phyloP scores from a whole-genome alignment of 2,113 vertebrate species.

The Oncorhynchus nerka region DNA sequence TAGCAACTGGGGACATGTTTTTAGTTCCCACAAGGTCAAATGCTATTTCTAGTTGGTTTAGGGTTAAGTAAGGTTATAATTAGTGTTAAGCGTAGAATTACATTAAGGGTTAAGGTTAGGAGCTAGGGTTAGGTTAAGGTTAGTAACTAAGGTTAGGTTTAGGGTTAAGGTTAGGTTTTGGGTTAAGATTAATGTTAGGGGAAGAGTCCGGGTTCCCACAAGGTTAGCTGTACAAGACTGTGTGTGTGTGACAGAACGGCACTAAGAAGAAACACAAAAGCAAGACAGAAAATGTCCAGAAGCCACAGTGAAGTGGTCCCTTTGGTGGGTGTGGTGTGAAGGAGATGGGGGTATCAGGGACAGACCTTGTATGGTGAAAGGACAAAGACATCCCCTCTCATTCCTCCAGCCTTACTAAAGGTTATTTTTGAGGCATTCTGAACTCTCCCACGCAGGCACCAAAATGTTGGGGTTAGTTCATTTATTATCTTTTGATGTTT shows the following conservation, averaged over 20 bases:
- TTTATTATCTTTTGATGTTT: constrained; percentile 75
- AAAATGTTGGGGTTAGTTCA: constrained; percentile 73
- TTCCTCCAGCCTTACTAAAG: constrained; percentile 64
- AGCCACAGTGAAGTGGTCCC: neutral
- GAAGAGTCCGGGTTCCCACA: no score
- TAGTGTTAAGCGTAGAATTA: no score
- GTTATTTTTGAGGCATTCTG: constrained; percentile 72
- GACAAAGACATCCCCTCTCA: constrained; percentile 55
- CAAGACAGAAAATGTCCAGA: constrained; percentile 5
- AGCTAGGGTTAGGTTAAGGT: no score
- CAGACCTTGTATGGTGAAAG: constrained; percentile 76
- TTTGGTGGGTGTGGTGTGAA: constrained; percentile 31
- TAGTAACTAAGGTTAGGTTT: no score
- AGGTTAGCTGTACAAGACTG: no score
- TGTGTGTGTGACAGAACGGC: neutral
- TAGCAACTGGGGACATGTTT: neutral
- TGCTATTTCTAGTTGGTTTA: no score
- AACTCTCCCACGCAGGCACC: constrained; percentile 76
- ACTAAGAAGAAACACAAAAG: constrained; percentile 26
- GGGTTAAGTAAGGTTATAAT: no score
- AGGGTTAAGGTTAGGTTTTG: no score
- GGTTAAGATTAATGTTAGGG: no score
- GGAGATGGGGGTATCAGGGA: constrained; percentile 29
- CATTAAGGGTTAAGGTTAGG: no score
- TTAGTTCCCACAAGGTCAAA: neutral